phyloP scores from a whole-genome alignment of 2,888 invertebrate genomes.

The Drosophila paranaensis region DNA sequence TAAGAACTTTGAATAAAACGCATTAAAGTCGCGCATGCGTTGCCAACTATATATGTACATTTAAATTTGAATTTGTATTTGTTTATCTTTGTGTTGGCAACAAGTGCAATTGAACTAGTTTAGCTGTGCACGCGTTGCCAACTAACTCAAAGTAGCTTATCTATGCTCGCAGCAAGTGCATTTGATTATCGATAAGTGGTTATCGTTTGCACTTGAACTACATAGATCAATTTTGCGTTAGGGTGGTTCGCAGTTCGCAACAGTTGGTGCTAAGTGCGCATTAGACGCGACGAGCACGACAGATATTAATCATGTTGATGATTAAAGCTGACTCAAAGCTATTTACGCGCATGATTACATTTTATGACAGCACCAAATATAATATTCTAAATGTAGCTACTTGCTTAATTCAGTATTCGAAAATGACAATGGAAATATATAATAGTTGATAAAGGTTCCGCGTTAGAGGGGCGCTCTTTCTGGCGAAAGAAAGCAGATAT shows the following conservation, averaged over 20 bases:
- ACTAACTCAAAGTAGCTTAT: neutral
- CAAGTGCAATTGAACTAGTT: constrained; percentile 2
- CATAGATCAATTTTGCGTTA: constrained; percentile 7
- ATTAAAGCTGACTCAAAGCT: constrained; percentile 45
- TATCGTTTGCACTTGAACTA: constrained; percentile 22
- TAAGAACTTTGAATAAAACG: constrained; percentile 47
- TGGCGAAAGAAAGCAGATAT: constrained; percentile 50
- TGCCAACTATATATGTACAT: constrained; percentile 23
- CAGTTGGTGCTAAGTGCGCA: constrained; percentile 28
- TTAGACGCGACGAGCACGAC: constrained; percentile 6
- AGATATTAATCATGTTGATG: constrained; percentile 38
- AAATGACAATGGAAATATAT: neutral
- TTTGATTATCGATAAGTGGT: constrained; percentile 8
- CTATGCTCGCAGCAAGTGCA: constrained; percentile 18
- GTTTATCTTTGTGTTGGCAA: constrained; percentile 7
- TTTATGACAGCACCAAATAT: constrained; percentile 20
- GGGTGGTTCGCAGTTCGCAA: neutral
- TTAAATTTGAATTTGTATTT: neutral
- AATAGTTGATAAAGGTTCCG: constrained; percentile 6
- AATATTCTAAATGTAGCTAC: constrained; percentile 22
- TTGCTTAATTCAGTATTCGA: neutral
- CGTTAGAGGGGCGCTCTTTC: neutral
- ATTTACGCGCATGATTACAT: constrained; percentile 45
- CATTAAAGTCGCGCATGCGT: constrained; percentile 23
- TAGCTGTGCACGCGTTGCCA: constrained; percentile 2